These are phyloP conservation scores for Odocoileus hemionus DNA, from an alignment of 2,113 vertebrate species.

Conservation along the genomic window DNA sequence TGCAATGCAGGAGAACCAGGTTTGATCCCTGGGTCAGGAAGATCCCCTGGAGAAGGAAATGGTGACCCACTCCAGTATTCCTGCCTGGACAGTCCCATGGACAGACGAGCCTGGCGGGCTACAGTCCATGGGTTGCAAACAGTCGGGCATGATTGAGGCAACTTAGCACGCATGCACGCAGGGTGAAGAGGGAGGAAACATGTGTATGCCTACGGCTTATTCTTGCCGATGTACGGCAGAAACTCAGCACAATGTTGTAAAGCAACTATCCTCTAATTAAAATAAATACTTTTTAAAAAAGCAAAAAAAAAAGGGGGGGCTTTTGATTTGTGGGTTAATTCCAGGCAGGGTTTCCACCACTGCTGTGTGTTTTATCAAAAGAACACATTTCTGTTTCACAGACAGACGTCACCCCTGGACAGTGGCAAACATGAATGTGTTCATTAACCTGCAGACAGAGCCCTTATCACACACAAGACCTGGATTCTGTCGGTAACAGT, in stretches of 20 bases:
- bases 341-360: background rate
- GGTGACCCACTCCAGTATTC: background rate
- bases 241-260: background rate
- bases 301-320: background rate
- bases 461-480: background rate
- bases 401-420: background rate
- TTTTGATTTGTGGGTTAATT: background rate
- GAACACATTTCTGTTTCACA: background rate
- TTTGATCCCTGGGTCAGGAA: background rate
- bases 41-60: background rate
- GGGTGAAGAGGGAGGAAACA: background rate
- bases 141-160: accelerated
- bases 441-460: background rate
- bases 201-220: background rate
- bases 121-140: background rate
- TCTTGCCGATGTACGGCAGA: background rate
- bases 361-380: background rate
- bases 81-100: background rate
- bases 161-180: accelerated
- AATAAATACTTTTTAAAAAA: background rate
- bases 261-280: background rate
- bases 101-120: background rate
- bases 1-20: background rate
- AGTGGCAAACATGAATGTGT: background rate
- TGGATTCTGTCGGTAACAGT: background rate